Conservation (phyloP, 1,140 invertebrate genomes). For the Aphis gossypii region DNA sequence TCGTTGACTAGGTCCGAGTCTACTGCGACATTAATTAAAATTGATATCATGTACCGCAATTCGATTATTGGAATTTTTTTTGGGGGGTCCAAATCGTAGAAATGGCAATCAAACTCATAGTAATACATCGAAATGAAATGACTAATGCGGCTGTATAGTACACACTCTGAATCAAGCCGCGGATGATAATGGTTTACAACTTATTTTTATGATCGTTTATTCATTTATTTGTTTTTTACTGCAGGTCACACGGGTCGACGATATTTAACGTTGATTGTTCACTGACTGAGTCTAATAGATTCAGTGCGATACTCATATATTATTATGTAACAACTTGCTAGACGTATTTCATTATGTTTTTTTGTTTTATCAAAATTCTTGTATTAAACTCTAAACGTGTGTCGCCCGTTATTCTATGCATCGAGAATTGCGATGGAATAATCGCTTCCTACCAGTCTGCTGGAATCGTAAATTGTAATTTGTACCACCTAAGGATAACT, state of each 20-base stretch:
- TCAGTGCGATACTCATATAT: background rate
- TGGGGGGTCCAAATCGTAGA: too few relatives aligned
- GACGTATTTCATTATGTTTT: background rate
- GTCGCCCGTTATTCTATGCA: background rate
- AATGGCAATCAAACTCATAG: background rate
- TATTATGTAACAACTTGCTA: background rate
- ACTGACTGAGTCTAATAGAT: background rate
- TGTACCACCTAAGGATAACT: background rate
- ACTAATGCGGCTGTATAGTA: background rate
- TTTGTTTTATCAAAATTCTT: background rate
- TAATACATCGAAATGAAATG: background rate
- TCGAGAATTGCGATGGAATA: background rate
- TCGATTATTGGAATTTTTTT: background rate
- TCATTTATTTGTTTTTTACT: constrained; percentile 5
- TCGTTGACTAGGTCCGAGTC: background rate
- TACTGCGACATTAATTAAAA: background rate
- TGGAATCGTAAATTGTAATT: too few relatives aligned
- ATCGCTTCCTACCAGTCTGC: background rate
- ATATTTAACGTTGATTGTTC: background rate
- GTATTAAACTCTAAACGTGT: too few relatives aligned
- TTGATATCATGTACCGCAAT: background rate
- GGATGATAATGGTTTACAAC: background rate
- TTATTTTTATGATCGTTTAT: constrained; percentile 24
- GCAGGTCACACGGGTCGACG: background rate
- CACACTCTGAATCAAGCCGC: background rate